phyloP scores from a whole-genome alignment of 2,113 vertebrate genomes.

The Ariopsis seemanni region DNA sequence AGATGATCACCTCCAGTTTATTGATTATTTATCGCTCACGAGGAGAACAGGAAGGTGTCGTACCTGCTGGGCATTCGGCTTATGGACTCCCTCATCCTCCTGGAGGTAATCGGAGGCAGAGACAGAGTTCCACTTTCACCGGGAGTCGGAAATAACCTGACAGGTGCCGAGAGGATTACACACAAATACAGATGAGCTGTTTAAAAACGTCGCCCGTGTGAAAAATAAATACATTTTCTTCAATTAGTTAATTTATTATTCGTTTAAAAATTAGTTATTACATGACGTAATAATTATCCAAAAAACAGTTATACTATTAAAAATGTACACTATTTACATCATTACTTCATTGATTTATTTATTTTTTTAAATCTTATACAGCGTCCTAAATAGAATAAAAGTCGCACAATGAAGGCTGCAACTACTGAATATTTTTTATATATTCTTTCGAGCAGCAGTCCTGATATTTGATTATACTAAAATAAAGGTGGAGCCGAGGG shows the following conservation, averaged over 20 bases:
- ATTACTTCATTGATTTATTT: not conserved
- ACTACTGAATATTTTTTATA: not conserved
- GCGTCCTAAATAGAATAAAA: not conserved
- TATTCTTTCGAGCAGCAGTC: not conserved
- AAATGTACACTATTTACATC: not conserved
- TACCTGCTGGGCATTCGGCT: constrained; percentile 88
- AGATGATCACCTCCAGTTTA: not conserved
- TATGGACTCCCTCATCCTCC: constrained; percentile 92
- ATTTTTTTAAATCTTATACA: not conserved
- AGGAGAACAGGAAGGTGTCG: not conserved
- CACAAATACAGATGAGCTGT: not conserved
- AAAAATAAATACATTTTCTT: not conserved
- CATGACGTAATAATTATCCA: not conserved
- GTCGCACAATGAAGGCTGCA: not conserved
- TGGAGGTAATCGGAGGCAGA: constrained; percentile 83
- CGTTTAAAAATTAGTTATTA: not conserved
- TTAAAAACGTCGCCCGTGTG: not conserved
- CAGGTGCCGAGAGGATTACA: not conserved
- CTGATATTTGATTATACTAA: not conserved
- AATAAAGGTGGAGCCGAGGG: too few species aligned
- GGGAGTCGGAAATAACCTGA: constrained; percentile 87
- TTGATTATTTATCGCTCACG: not conserved
- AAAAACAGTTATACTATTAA: not conserved
- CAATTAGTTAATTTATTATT: not conserved
- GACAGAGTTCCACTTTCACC: constrained; percentile 82